A percentile compares a stretch with the other conserved stretches of the same genome.
Evolutionary conservation across 2,888 invertebrate species (phyloP).

Genomic region (Ischnus inquisitorius): DNA sequence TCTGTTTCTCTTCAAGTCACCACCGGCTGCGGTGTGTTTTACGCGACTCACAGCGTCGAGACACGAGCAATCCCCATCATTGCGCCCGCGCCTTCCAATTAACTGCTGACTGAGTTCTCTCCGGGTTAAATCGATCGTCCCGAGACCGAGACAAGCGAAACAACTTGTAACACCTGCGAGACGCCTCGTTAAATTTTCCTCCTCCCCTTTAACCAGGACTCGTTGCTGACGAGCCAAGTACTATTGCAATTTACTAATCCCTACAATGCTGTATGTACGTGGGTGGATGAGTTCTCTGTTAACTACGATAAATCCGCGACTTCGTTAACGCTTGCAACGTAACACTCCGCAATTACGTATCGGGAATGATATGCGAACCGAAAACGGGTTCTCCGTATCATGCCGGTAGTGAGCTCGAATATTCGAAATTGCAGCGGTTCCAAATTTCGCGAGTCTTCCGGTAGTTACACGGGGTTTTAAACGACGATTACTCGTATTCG

Average conservation of each 20-base stretch:
- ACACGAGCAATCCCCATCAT: constrained; percentile 7
- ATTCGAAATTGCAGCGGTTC: not conserved
- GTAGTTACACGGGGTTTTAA: not conserved
- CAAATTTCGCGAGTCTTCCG: not conserved
- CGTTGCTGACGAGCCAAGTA: constrained; percentile 3
- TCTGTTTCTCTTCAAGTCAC: not conserved
- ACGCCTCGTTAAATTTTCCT: constrained; percentile 64
- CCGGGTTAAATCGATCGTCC: constrained; percentile 61
- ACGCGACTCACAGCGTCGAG: constrained; percentile 4
- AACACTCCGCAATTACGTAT: not conserved
- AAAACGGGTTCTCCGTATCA: not conserved
- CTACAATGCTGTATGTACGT: not conserved
- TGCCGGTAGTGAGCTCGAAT: not conserved
- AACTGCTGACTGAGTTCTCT: constrained; percentile 59
- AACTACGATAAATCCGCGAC: constrained; percentile 7
- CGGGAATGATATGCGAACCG: not conserved
- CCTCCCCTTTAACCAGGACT: constrained; percentile 1
- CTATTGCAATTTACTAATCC: constrained; percentile 19
- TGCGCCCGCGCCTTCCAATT: constrained; percentile 55
- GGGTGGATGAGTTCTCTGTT: not conserved
- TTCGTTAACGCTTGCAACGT: constrained; percentile 2
- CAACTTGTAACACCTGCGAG: constrained; percentile 61
- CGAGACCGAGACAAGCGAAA: constrained; percentile 49
- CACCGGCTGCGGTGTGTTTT: not conserved
- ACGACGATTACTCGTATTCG: not conserved